A percentile compares a stretch with the other conserved stretches of the same genome.
Evolutionary conservation across 2,797 vertebrate genomes (phyloP).

Genomic region (Ctenosaura bakeri): DNA sequence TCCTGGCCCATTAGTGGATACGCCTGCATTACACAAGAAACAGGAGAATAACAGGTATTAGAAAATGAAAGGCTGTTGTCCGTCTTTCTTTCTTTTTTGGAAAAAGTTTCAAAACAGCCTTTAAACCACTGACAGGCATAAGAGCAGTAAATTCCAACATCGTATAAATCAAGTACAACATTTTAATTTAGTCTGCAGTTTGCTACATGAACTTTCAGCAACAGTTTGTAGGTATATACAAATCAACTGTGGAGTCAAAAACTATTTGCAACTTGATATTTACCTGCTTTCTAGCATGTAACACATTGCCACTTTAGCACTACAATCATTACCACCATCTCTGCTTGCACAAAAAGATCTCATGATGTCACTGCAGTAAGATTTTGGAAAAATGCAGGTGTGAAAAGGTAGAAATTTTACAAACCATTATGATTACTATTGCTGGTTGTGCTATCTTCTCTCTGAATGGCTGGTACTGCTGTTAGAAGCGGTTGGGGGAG

Average conservation of each 20-base stretch:
- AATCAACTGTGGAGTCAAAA: not conserved
- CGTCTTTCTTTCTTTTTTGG: too few relatives aligned
- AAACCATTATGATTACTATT: constrained; percentile 90
- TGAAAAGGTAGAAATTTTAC: not conserved
- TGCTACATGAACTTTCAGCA: not conserved
- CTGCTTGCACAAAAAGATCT: not conserved
- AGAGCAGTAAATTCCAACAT: not conserved
- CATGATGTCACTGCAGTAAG: not conserved
- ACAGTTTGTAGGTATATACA: not conserved
- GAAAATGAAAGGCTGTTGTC: not conserved
- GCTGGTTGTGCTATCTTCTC: constrained; percentile 83
- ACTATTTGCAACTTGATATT: not conserved
- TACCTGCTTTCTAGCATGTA: not conserved
- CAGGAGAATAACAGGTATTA: not conserved
- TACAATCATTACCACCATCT: not conserved
- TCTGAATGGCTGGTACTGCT: constrained; percentile 92
- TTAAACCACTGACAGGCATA: too few relatives aligned
- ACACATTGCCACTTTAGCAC: not conserved
- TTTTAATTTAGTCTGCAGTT: not conserved
- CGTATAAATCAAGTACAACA: not conserved
- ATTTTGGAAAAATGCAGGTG: not conserved
- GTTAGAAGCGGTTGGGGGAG: constrained; percentile 90
- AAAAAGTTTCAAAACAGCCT: rapidly evolving
- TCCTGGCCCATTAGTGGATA: constrained; percentile 82
- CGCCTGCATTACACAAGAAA: constrained; percentile 77